Percentiles rank a stretch among this genome's conserved stretches.
These are phyloP conservation scores for Ictalurus punctatus DNA, from an alignment of 2,113 vertebrate genomes.

Conservation along the genomic window DNA sequence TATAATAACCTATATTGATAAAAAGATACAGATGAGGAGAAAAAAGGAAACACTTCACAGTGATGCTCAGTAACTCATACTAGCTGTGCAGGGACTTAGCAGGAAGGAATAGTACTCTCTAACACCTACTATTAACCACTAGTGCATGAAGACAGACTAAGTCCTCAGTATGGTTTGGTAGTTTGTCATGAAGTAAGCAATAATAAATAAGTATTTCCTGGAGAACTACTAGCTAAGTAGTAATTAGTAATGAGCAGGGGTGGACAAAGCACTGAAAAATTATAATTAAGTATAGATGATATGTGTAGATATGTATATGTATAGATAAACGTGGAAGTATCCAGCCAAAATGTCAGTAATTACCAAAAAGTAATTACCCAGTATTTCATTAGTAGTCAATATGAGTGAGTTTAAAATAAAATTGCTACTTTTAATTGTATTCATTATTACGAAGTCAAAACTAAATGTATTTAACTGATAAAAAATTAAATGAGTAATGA, in stretches of 20 bases:
- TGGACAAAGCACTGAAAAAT: background rate
- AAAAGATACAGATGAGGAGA: background rate
- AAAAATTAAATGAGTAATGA: too few relatives aligned
- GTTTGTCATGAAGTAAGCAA: background rate
- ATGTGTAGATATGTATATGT: too few relatives aligned
- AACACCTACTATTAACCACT: background rate
- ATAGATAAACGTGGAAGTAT: too few relatives aligned
- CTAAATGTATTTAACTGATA: too few relatives aligned
- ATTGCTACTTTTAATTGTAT: too few relatives aligned
- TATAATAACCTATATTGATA: background rate
- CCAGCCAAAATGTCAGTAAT: too few relatives aligned
- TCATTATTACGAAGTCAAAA: too few relatives aligned
- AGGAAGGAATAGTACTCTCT: background rate
- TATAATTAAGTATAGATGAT: background rate
- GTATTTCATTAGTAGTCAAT: too few relatives aligned
- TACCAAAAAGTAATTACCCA: too few relatives aligned
- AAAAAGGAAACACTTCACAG: background rate
- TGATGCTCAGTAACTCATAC: background rate
- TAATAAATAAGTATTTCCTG: background rate
- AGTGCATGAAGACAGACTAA: background rate
- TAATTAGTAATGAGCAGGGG: background rate
- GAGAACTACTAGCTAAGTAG: background rate
- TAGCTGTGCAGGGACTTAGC: background rate
- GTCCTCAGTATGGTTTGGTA: background rate
- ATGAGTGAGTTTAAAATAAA: too few relatives aligned